Evolutionary conservation across 2,888 invertebrate genomes (phyloP), one percentile per base, ranked within the genome.

Genomic region (Tanypteryx hageni): DNA sequence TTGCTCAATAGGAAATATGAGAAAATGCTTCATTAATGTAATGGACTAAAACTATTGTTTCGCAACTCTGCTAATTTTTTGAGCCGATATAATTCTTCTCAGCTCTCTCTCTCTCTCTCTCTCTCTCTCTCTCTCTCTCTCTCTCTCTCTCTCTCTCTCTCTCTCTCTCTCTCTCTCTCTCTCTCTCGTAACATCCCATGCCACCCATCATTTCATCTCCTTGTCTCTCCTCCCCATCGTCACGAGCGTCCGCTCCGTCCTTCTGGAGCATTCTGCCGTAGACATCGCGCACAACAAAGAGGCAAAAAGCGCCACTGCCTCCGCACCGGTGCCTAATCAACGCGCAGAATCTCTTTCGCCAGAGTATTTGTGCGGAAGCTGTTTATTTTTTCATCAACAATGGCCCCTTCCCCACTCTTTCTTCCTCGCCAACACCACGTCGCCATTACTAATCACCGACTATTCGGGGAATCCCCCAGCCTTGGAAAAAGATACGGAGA

Each of bases 241-340:
- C 68, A 68, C n/a, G 68, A 68, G 0, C 68, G 68, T 68, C 68
- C 68, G n/a, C 68, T 68, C n/a, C 22, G 68, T 68, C 68, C 68
- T 68, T 68, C 68, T 22, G 18, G 7, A 14, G 44, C 44, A 44
- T 44, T 44, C 44, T 44, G 44, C 44, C 44, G 44, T 5, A 44
- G 44, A 1, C 44, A 44, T 44, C 1, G 44, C 44, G 44, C 44
- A 2, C 14, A 64, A 64, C 64, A 64, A 64, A 64, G 68, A n/a
- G 68, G 22, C 68, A 68, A 11, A 68, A 68, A 68, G 68, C 68
- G 11, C 22, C 44, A 3, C 44, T 44, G 44, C 44, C 44, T 3
- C 44, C 5, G 44, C 44, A 3, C 44, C 44, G 44, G 44, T 44
- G 44, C 44, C 44, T 44, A 44, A 44, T 44, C 44, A 44, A 44